Evolutionary conservation across 2,888 invertebrate species (phyloP), one percentile per base, ranked within the genome.

Genomic region (Apotomis capreana): DNA sequence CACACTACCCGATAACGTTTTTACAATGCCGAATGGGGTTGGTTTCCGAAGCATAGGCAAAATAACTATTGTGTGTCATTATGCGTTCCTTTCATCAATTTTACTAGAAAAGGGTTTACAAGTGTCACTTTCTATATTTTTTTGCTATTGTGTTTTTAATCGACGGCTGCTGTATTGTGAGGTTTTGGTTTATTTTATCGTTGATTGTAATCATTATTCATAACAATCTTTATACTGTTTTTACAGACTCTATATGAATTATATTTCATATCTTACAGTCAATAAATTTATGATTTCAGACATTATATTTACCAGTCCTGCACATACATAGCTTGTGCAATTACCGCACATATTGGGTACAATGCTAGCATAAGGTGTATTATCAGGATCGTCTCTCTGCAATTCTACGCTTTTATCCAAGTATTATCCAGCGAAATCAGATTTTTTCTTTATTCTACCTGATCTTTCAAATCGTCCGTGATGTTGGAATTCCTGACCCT

Each of bases 41-140:
- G 84, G 84, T 82, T 84, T 83, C 80, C 81, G 79, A 87, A 86
- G 78, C 74, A 80, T 82, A 84, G 86, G 86, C 89, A 89, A 91
- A 92, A 92, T 92, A 92, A 87, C 87, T 84, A 91, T 93, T 93
- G 90, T 92, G 82, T 79, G 79, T 88, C 87, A 91, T 90, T 91
- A 89, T 92, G 81, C 80, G 87, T 84, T 87, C 87, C 87, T 91
- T 92, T 92, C 91, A 91, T 86, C 88, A 89, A 90, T 91, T 92
- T 90, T 84, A 85, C 83, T 81, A 86, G 89, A 91, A 92, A 92
- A 87, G 90, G 89, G 89, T 90, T 91, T 89, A 89, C 83, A 82
- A 89, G 92, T 91, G 91, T 92, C 91, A 89, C 87, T 91, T 90
- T 90, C 90, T 81, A 78, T 75, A 74, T 77, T 78, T 73, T 26